phyloP scores from a whole-genome alignment of 2,888 invertebrate genomes.

The Morpho achilles region DNA sequence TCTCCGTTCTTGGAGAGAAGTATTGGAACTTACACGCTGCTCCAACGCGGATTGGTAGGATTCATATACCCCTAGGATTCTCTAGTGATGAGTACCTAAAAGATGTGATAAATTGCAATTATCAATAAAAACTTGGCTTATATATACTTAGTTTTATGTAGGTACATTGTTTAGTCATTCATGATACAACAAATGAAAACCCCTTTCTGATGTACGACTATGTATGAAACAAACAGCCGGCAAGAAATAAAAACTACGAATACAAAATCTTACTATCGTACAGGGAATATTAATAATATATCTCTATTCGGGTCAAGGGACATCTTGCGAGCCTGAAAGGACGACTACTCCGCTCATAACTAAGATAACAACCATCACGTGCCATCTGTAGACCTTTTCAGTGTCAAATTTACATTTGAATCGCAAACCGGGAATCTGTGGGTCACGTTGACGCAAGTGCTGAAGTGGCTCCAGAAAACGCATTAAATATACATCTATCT shows the following conservation, averaged over 20 bases:
- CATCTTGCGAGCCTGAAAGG: conserved; percentile 38
- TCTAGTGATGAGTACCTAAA: too few relatives aligned
- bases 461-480: conserved; percentile 35
- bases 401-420: conserved; percentile 59
- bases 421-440: conserved; percentile 31
- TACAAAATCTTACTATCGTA: too few relatives aligned
- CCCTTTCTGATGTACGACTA: too few relatives aligned
- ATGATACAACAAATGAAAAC: too few relatives aligned
- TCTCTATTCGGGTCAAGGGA: conserved; percentile 22
- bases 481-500: conserved; percentile 45
- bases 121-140: too few relatives aligned
- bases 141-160: too few relatives aligned
- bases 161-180: too few relatives aligned
- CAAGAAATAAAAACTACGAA: conserved; percentile 1
- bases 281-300: conserved; percentile 9
- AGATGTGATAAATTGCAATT: too few relatives aligned
- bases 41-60: too few relatives aligned
- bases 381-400: conserved; percentile 46
- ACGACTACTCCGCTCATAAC: conserved; percentile 33
- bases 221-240: not conserved
- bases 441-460: conserved; percentile 47
- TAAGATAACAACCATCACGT: conserved; percentile 52
- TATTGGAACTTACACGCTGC: too few relatives aligned
- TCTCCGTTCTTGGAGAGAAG: too few relatives aligned
- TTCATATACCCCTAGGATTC: too few relatives aligned